Conservation (phyloP, 2,113 vertebrate species). For the Otis tarda region DNA sequence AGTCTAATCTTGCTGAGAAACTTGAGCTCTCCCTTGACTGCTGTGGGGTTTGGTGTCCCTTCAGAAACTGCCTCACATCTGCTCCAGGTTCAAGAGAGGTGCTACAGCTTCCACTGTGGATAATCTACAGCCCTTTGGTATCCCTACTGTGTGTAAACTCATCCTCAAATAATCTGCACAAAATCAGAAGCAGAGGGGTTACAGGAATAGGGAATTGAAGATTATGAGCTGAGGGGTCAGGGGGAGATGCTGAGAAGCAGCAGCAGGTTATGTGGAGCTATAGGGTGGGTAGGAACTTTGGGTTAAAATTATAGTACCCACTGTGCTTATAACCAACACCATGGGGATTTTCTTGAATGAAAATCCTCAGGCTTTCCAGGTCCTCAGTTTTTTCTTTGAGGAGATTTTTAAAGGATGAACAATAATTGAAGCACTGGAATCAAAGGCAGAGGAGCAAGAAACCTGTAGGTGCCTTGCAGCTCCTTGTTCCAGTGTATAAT, state of each 20-base stretch:
- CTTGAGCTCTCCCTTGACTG: accelerated
- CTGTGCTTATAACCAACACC: not conserved
- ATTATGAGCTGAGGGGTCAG: not conserved
- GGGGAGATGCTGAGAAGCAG: not conserved
- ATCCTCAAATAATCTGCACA: not conserved
- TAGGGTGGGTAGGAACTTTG: not conserved
- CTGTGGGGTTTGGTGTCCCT: not conserved
- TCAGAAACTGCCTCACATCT: not conserved
- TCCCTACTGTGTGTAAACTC: not conserved
- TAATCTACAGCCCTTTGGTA: accelerated
- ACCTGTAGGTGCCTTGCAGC: not conserved
- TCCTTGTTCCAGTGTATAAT: not conserved
- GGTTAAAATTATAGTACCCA: not conserved
- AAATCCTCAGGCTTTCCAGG: not conserved
- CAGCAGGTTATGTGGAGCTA: not conserved
- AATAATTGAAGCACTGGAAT: not conserved
- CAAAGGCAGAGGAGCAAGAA: not conserved
- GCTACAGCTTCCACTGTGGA: not conserved
- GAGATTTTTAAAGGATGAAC: not conserved
- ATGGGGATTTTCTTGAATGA: not conserved
- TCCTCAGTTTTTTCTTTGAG: not conserved
- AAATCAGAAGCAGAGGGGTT: not conserved
- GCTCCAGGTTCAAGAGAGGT: not conserved
- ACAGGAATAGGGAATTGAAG: accelerated
- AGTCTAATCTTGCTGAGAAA: not conserved